Evolutionary conservation across 1,140 invertebrate genomes (phyloP), one percentile per base, ranked within the genome.

Genomic region (Diorhabda carinulata): DNA sequence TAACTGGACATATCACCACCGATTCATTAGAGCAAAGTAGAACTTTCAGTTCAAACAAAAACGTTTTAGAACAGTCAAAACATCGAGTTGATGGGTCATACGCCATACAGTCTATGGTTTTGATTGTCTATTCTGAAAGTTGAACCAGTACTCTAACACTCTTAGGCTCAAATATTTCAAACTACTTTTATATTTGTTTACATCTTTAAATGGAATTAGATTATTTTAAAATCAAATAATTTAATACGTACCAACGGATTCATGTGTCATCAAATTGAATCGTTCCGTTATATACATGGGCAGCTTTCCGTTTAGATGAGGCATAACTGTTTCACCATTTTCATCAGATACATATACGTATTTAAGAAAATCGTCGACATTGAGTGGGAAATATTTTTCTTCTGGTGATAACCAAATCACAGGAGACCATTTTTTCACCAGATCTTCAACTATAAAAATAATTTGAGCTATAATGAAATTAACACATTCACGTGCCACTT

Each of bases 321-420:
- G 57, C 47, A 70, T 45, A 64, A 68, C 57, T 60, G 66, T 62
- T 70, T 70, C 72, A 56, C 73, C 76, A 62, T 72, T 70, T 69
- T 71, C 70, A 61, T 79, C 71, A 9, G 72, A 79, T 40, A 83
- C 79, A 68, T 86, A 80, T 43, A 88, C 85, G 76, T 89, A 81
- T 65, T 84, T 77, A 9, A 89, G 77, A 74, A 89, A 89, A 67
- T 87, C 84, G 58, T 87, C 83, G 7, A 88, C 87, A 68, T 82
- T 84, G 60, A 85, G 78, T 0, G 88, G 88, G 74, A 88, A 81
- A 69, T 87, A 89, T 79, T 84, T 84, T 78, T 89, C 88, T 61
- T 85, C 84, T 5, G 87, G 87, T 61, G 87, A 85, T 44, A 89
- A 78, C 85, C 86, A 88, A 42, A 89, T 83, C n/a, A 89, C 77